phyloP scores from a whole-genome alignment of 2,888 invertebrate genomes.

The Eucera pruinosa region DNA sequence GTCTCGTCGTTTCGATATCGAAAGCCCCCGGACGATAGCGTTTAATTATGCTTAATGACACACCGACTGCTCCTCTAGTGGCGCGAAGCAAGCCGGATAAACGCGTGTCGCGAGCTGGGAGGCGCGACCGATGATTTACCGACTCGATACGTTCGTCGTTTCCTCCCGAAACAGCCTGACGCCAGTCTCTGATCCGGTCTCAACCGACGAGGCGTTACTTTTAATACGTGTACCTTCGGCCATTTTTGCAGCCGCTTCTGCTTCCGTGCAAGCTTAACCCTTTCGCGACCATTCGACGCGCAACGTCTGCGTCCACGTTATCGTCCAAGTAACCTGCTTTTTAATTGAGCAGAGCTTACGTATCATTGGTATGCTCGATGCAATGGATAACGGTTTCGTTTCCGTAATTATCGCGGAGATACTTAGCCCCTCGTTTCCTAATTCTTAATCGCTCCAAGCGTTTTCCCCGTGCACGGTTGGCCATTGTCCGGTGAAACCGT shows the following conservation, averaged over 20 bases:
- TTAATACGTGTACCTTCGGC: background rate
- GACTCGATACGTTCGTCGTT: constrained; percentile 26
- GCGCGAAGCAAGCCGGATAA: constrained; percentile 40
- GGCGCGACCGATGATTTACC: constrained; percentile 54
- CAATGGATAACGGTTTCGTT: too few species aligned
- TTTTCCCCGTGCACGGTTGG: constrained; percentile 69
- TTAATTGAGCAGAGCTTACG: too few species aligned
- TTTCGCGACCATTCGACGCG: too few species aligned
- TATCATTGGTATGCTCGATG: too few species aligned
- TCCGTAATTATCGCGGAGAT: too few species aligned
- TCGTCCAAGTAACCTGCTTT: too few species aligned
- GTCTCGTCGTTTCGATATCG: constrained; percentile 18
- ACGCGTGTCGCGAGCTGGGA: constrained; percentile 50
- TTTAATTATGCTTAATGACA: constrained; percentile 62
- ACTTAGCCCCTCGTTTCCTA: too few species aligned
- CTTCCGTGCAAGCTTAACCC: too few species aligned
- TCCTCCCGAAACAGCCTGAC: constrained; percentile 10
- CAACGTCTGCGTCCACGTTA: too few species aligned
- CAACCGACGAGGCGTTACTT: constrained; percentile 30
- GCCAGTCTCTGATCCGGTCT: background rate
- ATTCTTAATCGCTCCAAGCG: constrained; percentile 60
- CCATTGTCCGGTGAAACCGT: constrained; percentile 55
- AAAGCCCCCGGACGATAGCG: constrained; percentile 42
- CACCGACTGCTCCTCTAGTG: constrained; percentile 6
- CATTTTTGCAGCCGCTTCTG: too few species aligned